Conservation (phyloP, 2,888 invertebrate genomes). For the Megalurothrips usitatus region DNA sequence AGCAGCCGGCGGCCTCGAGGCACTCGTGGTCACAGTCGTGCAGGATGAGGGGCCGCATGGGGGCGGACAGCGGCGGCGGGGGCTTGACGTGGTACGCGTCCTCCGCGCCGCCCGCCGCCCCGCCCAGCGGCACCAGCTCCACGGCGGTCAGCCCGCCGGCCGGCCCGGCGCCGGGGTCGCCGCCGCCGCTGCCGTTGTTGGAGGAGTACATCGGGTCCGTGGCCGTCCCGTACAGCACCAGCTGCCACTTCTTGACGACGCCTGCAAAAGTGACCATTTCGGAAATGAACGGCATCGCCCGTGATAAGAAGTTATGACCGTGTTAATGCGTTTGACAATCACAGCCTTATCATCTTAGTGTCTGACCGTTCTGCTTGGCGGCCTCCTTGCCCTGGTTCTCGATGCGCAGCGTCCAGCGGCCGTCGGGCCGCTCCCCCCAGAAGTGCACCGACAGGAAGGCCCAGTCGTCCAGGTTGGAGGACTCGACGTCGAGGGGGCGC, state of each 20-base stretch:
- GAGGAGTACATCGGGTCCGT: conserved; percentile 43
- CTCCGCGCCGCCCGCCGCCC: neutral
- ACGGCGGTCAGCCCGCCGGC: neutral
- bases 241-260: conserved; percentile 51
- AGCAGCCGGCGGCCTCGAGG: neutral
- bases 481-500: conserved; percentile 50
- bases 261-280: conserved; percentile 43
- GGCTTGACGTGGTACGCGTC: neutral
- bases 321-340: too few species aligned
- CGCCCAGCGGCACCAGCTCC: conserved; percentile 7
- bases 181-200: neutral
- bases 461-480: conserved; percentile 56
- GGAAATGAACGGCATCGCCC: too few species aligned
- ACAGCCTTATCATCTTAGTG: too few species aligned
- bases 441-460: conserved; percentile 59
- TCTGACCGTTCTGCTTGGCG: conserved; percentile 43
- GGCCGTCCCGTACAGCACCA: conserved; percentile 54
- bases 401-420: conserved; percentile 45
- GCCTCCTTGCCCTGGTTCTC: conserved; percentile 44
- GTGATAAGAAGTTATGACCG: too few species aligned
- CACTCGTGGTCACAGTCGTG: conserved; percentile 23
- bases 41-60: conserved; percentile 18
- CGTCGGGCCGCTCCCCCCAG: conserved; percentile 52
- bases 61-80: conserved; percentile 2
- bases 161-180: neutral